These are phyloP conservation scores for Lucinisca nassula DNA, from an alignment of 2,888 invertebrate species.

Conservation along the genomic window DNA sequence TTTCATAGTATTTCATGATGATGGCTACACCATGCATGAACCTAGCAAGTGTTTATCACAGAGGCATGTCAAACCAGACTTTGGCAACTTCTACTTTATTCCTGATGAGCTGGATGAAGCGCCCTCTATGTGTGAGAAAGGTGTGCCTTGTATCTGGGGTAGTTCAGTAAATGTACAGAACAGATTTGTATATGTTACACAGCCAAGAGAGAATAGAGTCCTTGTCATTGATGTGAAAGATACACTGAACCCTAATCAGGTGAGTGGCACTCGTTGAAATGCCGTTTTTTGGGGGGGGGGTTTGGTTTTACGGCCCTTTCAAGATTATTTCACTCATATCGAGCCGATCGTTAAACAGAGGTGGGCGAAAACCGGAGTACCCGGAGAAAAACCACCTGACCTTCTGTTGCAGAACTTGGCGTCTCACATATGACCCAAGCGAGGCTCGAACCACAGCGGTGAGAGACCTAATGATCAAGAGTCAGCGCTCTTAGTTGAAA, in stretches of 20 bases:
- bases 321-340: too few relatives aligned
- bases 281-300: too few relatives aligned
- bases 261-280: too few relatives aligned
- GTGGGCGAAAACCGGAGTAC: too few relatives aligned
- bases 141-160: constrained; percentile 92
- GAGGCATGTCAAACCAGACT: constrained; percentile 92
- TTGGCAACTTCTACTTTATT: constrained; percentile 90
- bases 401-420: too few relatives aligned
- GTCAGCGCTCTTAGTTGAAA: too few relatives aligned
- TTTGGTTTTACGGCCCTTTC: too few relatives aligned
- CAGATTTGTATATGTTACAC: constrained; percentile 92
- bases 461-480: too few relatives aligned
- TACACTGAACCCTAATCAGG: constrained; percentile 85
- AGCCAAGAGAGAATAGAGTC: constrained; percentile 92
- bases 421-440: too few relatives aligned
- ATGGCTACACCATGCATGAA: constrained; percentile 93
- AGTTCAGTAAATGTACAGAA: constrained; percentile 92
- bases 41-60: constrained; percentile 92
- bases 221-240: constrained; percentile 91
- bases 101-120: constrained; percentile 85
- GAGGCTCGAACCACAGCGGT: too few relatives aligned
- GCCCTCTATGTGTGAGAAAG: constrained; percentile 85
- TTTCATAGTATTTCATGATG: constrained; percentile 93
- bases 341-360: too few relatives aligned
- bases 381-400: too few relatives aligned